A percentile compares a stretch with the other conserved stretches of the same genome.
These are phyloP conservation scores for Simalia tracyae DNA, from an alignment of 2,797 vertebrate genomes.

Conservation along the genomic window DNA sequence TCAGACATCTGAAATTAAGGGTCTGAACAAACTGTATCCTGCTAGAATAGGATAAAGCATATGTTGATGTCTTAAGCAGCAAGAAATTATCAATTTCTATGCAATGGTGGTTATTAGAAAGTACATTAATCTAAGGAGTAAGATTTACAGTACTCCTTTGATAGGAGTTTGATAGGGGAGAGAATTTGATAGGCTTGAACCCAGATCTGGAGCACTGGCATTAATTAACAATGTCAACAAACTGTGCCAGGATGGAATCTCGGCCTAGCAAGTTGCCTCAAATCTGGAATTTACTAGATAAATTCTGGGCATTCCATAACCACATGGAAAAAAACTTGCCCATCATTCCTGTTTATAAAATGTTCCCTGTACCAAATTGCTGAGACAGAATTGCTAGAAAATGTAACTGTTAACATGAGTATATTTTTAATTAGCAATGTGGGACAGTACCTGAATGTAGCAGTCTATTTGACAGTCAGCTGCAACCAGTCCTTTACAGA, in stretches of 20 bases:
- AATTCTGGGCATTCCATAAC: neutral
- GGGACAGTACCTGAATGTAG: neutral
- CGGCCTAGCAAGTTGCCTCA: neutral
- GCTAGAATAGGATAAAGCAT: neutral
- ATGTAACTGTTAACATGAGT: neutral
- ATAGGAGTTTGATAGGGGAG: too few relatives aligned
- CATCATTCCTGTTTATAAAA: too few relatives aligned
- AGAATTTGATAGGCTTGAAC: neutral
- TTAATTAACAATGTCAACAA: neutral
- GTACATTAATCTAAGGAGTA: neutral
- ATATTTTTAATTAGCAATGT: neutral
- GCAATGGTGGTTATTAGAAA: neutral
- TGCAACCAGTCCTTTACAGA: neutral
- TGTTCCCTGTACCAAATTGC: too few relatives aligned
- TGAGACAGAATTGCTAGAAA: too few relatives aligned
- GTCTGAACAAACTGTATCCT: neutral
- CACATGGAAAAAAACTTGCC: neutral
- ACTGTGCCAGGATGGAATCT: neutral
- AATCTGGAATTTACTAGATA: neutral
- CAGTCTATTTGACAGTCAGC: neutral
- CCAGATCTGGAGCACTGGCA: too few relatives aligned
- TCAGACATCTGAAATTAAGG: neutral
- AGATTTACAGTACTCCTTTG: neutral
- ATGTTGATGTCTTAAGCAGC: neutral
- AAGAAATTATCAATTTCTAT: neutral